These are phyloP conservation scores for Cephalopterus ornatus DNA, from an alignment of 2,113 vertebrate genomes.

Conservation along the genomic window DNA sequence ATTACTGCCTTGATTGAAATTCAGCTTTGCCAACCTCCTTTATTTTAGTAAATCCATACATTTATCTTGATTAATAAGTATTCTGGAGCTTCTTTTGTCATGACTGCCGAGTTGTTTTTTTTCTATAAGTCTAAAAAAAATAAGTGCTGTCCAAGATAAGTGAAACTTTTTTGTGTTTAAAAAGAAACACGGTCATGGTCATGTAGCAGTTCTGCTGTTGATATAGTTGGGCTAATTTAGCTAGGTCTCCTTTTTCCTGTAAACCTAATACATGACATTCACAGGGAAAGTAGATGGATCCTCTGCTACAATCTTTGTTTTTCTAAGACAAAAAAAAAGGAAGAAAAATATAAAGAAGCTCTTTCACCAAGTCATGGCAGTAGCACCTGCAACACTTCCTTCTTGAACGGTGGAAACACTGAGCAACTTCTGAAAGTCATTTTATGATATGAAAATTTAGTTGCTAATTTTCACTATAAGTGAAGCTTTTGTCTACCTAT, in stretches of 20 bases:
- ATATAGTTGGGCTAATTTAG: not conserved
- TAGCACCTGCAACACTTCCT: not conserved
- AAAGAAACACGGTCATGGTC: not conserved
- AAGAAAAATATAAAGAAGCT: no score
- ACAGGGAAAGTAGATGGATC: not conserved
- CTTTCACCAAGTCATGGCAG: not conserved
- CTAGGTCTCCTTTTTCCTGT: not conserved
- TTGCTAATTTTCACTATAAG: fast-evolving
- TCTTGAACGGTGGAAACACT: not conserved
- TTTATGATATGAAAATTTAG: not conserved
- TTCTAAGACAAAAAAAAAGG: not conserved
- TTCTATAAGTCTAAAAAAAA: not conserved
- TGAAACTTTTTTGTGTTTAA: not conserved
- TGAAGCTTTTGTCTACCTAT: not conserved
- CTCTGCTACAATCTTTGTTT: not conserved
- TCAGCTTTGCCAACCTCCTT: not conserved
- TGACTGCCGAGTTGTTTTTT: not conserved
- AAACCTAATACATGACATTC: not conserved
- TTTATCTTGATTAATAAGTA: not conserved
- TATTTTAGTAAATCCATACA: not conserved
- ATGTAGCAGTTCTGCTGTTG: not conserved
- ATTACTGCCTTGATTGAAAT: not conserved
- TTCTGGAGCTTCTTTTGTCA: not conserved
- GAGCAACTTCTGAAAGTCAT: not conserved
- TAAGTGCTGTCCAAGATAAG: not conserved